Conservation (phyloP, 2,888 invertebrate species). For the Cryptophagus acutangulus region DNA sequence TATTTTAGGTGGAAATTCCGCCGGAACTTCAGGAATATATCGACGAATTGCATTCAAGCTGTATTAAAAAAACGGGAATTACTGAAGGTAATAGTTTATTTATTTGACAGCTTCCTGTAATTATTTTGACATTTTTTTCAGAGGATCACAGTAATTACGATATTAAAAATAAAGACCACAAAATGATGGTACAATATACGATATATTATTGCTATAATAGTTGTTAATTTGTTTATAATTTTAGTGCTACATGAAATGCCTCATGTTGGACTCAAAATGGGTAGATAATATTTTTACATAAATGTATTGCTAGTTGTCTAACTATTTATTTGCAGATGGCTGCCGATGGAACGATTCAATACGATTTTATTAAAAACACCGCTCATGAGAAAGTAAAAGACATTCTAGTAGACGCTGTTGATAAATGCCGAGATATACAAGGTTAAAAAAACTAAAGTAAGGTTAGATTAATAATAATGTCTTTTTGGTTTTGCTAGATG, state of each 20-base stretch:
- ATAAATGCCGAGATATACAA: conserved; percentile 32
- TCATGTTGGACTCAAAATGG: conserved; percentile 39
- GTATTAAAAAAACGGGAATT: conserved; percentile 26
- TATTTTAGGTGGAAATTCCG: conserved; percentile 18
- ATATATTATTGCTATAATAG: too few species aligned
- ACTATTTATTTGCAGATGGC: conserved; percentile 31
- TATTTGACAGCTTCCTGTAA: background rate
- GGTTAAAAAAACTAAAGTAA: background rate
- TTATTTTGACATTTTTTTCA: conserved; percentile 20
- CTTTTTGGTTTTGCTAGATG: conserved; percentile 24
- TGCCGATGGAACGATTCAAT: conserved; percentile 33
- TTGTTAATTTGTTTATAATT: conserved; percentile 24
- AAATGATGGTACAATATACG: conserved; percentile 34
- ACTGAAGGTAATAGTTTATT: conserved; percentile 27
- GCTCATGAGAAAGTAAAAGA: conserved; percentile 34
- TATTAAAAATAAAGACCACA: conserved; percentile 28
- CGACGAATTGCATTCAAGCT: conserved; percentile 30
- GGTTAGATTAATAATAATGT: background rate
- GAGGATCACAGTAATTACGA: conserved; percentile 32
- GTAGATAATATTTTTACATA: conserved; percentile 25
- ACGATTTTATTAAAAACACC: conserved; percentile 32
- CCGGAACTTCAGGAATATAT: conserved; percentile 33
- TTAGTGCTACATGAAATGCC: conserved; percentile 41
- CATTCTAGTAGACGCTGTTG: conserved; percentile 30
- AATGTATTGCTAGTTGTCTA: too few species aligned